Evolutionary conservation across 2,113 vertebrate genomes (phyloP).

Genomic region (Phoenicopterus ruber): DNA sequence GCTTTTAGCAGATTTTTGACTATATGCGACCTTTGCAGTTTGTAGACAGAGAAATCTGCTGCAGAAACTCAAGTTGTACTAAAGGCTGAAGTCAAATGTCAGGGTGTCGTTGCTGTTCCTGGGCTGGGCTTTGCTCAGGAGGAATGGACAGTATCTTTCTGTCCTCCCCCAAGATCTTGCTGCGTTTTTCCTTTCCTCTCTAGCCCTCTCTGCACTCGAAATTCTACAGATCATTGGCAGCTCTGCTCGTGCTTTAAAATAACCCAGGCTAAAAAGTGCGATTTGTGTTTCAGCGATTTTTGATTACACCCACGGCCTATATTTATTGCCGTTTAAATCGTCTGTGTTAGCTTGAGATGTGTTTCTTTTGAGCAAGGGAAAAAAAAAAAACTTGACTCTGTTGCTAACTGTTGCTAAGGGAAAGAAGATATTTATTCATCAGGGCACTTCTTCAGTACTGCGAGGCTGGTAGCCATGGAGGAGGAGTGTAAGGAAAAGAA

Average conservation of each 20-base stretch:
- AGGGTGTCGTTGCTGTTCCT: neutral
- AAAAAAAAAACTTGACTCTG: constrained; percentile 20
- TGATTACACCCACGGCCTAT: constrained; percentile 68
- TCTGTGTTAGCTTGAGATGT: constrained; percentile 60
- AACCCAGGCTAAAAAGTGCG: constrained; percentile 43
- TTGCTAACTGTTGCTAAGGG: constrained; percentile 60
- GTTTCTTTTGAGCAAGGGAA: constrained; percentile 29
- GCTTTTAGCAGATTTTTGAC: constrained; percentile 56
- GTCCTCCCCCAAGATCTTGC: neutral
- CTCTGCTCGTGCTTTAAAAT: constrained; percentile 61
- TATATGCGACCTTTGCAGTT: neutral
- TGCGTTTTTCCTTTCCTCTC: neutral
- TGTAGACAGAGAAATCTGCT: neutral
- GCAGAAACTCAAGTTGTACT: neutral
- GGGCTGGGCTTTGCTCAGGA: neutral
- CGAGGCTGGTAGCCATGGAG: constrained; percentile 24
- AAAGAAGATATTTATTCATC: constrained; percentile 55
- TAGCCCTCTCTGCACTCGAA: neutral
- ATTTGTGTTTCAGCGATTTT: constrained; percentile 54
- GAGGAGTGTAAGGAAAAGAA: constrained; percentile 27
- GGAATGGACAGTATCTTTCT: neutral
- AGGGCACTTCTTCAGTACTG: constrained; percentile 28
- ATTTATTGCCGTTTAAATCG: constrained; percentile 73
- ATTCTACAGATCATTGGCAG: constrained; percentile 50
- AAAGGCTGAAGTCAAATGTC: neutral